These are phyloP conservation scores for Caenorhabditis sulstoni DNA, from an alignment of 2,888 invertebrate species.

Conservation along the genomic window DNA sequence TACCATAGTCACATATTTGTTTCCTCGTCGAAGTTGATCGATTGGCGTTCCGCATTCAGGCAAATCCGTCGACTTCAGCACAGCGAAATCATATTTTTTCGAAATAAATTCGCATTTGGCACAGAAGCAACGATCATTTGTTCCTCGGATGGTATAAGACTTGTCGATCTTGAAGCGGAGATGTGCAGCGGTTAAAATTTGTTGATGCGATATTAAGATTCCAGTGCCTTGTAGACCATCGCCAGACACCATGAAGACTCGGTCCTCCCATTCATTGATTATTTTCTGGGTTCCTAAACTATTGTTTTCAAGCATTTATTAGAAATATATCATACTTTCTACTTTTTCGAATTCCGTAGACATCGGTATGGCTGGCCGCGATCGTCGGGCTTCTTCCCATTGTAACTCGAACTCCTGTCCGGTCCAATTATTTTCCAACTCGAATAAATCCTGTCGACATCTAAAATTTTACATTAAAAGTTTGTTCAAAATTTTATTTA, in stretches of 20 bases:
- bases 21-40: conserved; percentile 11
- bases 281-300: conserved; percentile 22
- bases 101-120: conserved; percentile 20
- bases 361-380: conserved; percentile 9
- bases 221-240: conserved; percentile 11
- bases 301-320: conserved; percentile 16
- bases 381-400: conserved; percentile 14
- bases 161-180: conserved; percentile 13
- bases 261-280: conserved; percentile 17
- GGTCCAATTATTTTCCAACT: conserved; percentile 19
- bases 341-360: conserved; percentile 7
- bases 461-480: conserved; percentile 29
- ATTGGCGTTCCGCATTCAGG: conserved; percentile 9
- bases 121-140: conserved; percentile 13
- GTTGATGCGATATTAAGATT: conserved; percentile 15
- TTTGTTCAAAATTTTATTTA: conserved; percentile 21
- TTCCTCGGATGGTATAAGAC: conserved; percentile 12
- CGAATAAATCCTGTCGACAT: conserved; percentile 29
- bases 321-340: conserved; percentile 13
- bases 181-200: conserved; percentile 22
- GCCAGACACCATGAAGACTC: conserved; percentile 16
- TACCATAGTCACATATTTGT: conserved; percentile 21
- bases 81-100: conserved; percentile 21
- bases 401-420: conserved; percentile 16
- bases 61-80: conserved; percentile 20